Conservation (phyloP, 2,113 vertebrate genomes). For the Elephas maximus region DNA sequence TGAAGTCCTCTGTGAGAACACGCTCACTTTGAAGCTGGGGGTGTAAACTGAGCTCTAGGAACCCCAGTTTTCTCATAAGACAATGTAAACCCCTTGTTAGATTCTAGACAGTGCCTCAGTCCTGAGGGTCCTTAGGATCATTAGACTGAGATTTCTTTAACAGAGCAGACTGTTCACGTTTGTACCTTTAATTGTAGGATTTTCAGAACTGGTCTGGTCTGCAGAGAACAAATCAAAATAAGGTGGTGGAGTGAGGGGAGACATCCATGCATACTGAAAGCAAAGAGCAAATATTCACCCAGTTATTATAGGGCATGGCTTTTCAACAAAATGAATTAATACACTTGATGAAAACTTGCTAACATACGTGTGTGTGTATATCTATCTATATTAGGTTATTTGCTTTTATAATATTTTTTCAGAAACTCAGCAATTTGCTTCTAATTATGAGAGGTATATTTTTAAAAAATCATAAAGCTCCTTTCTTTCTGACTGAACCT, state of each 20-base stretch:
- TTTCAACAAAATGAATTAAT: neutral
- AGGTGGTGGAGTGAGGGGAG: neutral
- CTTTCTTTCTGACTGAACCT: neutral
- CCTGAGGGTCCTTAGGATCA: neutral
- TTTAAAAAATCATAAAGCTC: neutral
- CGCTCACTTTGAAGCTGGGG: neutral
- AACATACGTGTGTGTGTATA: neutral
- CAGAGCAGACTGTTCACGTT: neutral
- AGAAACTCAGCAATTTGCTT: neutral
- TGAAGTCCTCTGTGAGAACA: neutral
- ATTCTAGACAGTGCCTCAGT: neutral
- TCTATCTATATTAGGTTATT: conserved; percentile 3
- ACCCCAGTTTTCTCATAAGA: neutral
- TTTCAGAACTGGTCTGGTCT: conserved; percentile 30
- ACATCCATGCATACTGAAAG: neutral
- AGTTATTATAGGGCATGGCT: neutral
- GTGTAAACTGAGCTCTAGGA: neutral
- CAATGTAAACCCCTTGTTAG: neutral
- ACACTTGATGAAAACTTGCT: neutral
- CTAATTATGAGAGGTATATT: neutral
- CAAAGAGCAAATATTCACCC: neutral
- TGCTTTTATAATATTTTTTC: neutral
- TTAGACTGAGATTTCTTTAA: neutral
- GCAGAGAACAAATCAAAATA: conserved; percentile 15
- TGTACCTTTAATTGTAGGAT: neutral